Evolutionary conservation across 2,113 vertebrate species (phyloP), one percentile per base, ranked within the genome.

Genomic region (Varanus komodoensis): DNA sequence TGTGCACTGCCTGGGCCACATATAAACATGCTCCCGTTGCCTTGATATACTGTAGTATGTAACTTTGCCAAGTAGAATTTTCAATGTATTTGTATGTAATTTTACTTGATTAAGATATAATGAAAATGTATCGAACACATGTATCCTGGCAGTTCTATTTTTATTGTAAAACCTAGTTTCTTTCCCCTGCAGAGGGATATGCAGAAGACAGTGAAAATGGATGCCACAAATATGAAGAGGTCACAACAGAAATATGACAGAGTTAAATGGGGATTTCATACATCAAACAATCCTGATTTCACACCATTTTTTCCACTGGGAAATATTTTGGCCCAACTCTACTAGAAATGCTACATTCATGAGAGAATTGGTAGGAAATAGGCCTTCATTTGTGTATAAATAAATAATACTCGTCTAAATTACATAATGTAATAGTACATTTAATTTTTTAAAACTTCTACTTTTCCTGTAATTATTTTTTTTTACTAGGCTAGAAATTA

Each of bases 361-460:
- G 95, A 93, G 92, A 95, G 94, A 93, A 94, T 91, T 93, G 88
- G 94, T 61, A 83, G 91, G 90, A 95, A 96, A 88, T 89, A 95
- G 91, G 93, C 93, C 92, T 95, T 93, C 92, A 90, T 95, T 93
- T 94, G 94, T 95, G 57, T 87, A 64, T n/a, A 9, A 14, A 64
- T 64, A 64, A 21, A 34, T 34, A 73, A 17, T 19, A 14, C 27
- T 34, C 64, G 19, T 27, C 27, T 64, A 44, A 64, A 67, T 79
- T 23, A 79, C 32, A 57, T 38, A 80, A 79, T 69, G 52, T 68
- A 68, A 32, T 80, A n/a, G 61, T 86, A 57, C 3, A 34, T 77
- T 87, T 87, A 44, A 57, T n/a, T 88, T 67, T 67, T 64, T 32
- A 14, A 87, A 48, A 32, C 19, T 9, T 9, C 44, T 69, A 84